These are phyloP conservation scores for Phalloptychus januarius DNA, from an alignment of 2,797 vertebrate genomes.

Conservation along the genomic window DNA sequence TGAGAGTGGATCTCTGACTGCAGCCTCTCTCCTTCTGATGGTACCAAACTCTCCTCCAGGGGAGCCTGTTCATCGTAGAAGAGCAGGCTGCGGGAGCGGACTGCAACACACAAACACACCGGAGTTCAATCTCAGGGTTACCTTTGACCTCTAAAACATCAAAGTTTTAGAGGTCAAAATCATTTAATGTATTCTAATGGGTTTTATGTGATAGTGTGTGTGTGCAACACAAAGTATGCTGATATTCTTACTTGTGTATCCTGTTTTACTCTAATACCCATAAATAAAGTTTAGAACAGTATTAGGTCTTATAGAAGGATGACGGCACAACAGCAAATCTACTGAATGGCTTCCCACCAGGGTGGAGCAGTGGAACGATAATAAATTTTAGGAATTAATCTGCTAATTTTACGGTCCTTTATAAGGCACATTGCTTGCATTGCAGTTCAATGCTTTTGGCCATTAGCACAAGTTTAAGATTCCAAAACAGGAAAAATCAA, in stretches of 20 bases:
- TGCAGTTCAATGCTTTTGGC: too few species aligned
- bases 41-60: conserved; percentile 86
- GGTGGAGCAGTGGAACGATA: neutral
- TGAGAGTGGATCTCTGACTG: conserved; percentile 49
- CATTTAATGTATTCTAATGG: neutral
- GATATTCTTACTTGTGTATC: neutral
- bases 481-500: too few species aligned
- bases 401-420: neutral
- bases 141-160: neutral
- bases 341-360: neutral
- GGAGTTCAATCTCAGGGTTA: neutral
- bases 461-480: too few species aligned
- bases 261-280: neutral
- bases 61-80: conserved; percentile 91
- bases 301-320: neutral
- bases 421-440: too few species aligned
- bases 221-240: neutral
- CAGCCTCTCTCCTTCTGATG: conserved; percentile 81
- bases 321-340: neutral
- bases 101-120: conserved; percentile 72
- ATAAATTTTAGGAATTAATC: neutral
- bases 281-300: neutral
- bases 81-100: conserved; percentile 96
- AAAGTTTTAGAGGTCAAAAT: too few species aligned
- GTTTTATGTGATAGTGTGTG: neutral